phyloP scores from a whole-genome alignment of 1,140 invertebrate species.

The Lordiphosa collinella region DNA sequence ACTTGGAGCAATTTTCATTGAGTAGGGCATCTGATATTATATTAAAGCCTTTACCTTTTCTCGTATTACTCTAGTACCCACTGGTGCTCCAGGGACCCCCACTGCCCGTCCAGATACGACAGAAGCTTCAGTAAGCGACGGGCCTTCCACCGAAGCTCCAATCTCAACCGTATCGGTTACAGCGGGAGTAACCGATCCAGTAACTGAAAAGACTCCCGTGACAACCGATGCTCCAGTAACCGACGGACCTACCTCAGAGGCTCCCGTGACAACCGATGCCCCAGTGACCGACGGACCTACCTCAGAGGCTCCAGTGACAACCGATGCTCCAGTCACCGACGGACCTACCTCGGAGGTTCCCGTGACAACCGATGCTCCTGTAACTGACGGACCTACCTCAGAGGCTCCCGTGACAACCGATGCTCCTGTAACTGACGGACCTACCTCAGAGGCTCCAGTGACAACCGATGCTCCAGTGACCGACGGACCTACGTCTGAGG shows the following conservation, averaged over 20 bases:
- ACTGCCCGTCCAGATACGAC: too few relatives aligned
- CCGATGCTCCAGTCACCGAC: background rate
- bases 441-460: background rate
- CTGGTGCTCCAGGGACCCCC: too few relatives aligned
- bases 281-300: background rate
- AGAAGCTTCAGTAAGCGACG: background rate
- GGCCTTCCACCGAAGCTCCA: background rate
- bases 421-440: background rate
- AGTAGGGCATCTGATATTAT: too few relatives aligned
- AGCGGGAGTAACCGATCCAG: too few relatives aligned
- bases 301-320: background rate
- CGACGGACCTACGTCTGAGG: background rate
- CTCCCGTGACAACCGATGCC: background rate
- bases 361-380: too few relatives aligned
- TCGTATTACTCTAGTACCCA: too few relatives aligned
- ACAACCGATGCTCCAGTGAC: background rate
- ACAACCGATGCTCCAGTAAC: background rate
- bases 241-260: background rate
- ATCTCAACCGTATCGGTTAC: background rate
- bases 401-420: too few relatives aligned
- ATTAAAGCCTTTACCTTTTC: too few relatives aligned
- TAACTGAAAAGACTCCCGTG: background rate
- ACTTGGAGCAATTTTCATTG: too few relatives aligned
- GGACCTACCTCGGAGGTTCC: background rate
- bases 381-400: too few relatives aligned